A percentile compares a stretch with the other conserved stretches of the same genome.
Conservation (phyloP, 2,888 invertebrate genomes). For the Dione vanillae region DNA sequence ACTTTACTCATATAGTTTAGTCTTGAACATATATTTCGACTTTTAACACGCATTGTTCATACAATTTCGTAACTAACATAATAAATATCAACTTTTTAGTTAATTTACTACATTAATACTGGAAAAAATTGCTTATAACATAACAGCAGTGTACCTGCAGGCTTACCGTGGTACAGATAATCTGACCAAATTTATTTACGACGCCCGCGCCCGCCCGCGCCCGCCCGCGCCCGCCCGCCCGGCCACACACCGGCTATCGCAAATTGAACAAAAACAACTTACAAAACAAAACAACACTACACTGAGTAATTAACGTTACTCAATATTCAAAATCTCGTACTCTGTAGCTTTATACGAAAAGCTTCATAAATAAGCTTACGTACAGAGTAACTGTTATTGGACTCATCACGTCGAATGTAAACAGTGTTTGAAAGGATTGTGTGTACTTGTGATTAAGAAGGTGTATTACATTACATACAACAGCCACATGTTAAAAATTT, state of each 20-base stretch:
- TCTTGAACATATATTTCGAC: too few relatives aligned
- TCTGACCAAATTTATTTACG: constrained; percentile 76
- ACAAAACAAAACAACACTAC: constrained; percentile 25
- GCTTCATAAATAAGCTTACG: neutral
- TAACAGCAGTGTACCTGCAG: constrained; percentile 40
- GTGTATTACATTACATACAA: too few relatives aligned
- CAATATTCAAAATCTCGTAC: constrained; percentile 23
- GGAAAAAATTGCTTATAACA: neutral
- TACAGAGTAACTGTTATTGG: too few relatives aligned
- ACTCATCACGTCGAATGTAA: too few relatives aligned
- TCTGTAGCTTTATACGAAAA: neutral
- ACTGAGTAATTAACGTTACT: constrained; percentile 25
- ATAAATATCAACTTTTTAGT: too few relatives aligned
- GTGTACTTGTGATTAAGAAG: too few relatives aligned
- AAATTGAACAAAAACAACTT: constrained; percentile 41
- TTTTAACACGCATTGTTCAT: too few relatives aligned
- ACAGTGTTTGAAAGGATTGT: too few relatives aligned
- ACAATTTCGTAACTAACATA: too few relatives aligned
- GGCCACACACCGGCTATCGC: constrained; percentile 37
- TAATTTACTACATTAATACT: too few relatives aligned
- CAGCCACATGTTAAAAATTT: too few relatives aligned
- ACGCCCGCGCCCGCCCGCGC: constrained; percentile 43
- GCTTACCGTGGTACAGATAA: constrained; percentile 62
- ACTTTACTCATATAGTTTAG: too few relatives aligned
- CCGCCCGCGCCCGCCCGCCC: constrained; percentile 43